Percentiles rank a stretch among this genome's conserved stretches.
phyloP scores from a whole-genome alignment of 2,113 vertebrate genomes.

The Albula glossodonta region DNA sequence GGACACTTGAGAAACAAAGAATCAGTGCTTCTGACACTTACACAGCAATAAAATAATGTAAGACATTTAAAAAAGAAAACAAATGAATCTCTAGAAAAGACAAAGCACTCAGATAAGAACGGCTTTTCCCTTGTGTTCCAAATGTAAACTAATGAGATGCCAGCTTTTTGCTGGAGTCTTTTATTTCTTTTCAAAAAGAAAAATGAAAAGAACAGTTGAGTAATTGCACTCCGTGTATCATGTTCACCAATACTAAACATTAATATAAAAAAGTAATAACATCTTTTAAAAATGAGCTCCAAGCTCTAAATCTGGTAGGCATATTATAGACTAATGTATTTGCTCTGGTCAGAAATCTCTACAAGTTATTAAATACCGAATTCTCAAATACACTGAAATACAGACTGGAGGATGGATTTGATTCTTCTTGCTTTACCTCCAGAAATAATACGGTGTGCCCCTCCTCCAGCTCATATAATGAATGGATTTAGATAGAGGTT shows the following conservation, averaged over 20 bases:
- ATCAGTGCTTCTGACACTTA: slow-evolving; percentile 16
- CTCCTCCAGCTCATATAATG: background rate
- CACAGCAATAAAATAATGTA: background rate
- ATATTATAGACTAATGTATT: too few relatives aligned
- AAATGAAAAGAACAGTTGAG: too few relatives aligned
- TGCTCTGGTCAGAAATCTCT: too few relatives aligned
- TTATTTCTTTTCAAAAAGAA: too few relatives aligned
- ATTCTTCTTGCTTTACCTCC: background rate
- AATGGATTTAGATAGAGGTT: background rate
- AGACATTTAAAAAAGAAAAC: background rate
- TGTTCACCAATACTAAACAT: background rate
- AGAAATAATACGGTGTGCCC: background rate
- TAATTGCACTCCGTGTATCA: too few relatives aligned
- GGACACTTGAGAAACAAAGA: slow-evolving; percentile 21
- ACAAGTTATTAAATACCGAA: too few relatives aligned
- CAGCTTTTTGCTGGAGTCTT: too few relatives aligned
- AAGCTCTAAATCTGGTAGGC: too few relatives aligned
- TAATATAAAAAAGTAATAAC: background rate
- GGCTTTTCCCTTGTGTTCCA: too few relatives aligned
- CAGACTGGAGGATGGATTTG: background rate
- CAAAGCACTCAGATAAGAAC: too few relatives aligned
- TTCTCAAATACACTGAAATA: background rate
- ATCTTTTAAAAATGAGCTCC: too few relatives aligned
- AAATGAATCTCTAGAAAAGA: background rate
- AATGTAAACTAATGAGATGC: too few relatives aligned